Percentiles rank a stretch among this genome's conserved stretches.
These are phyloP conservation scores for Gallinago media DNA, from an alignment of 2,113 vertebrate genomes.

Conservation along the genomic window DNA sequence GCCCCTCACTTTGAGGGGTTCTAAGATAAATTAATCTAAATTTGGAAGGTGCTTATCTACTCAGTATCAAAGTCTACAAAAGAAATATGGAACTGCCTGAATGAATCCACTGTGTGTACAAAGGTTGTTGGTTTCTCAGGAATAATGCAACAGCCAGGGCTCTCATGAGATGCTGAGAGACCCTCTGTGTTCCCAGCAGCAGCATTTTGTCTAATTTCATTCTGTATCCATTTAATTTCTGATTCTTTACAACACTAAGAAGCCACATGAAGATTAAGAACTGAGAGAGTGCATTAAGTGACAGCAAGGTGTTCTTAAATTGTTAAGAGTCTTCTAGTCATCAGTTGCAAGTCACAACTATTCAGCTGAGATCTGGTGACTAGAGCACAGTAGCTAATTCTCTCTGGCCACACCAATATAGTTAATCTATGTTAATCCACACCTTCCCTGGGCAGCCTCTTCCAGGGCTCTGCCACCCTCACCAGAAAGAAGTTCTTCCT, in stretches of 20 bases:
- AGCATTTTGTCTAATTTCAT: neutral
- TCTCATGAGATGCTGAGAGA: rapidly evolving
- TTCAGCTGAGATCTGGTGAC: neutral
- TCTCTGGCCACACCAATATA: neutral
- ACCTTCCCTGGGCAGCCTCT: too few species aligned
- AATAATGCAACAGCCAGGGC: rapidly evolving
- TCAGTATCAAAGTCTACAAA: neutral
- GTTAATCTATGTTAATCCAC: neutral
- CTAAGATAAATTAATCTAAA: neutral
- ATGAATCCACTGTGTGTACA: neutral
- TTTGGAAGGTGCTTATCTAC: neutral
- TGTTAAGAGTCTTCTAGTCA: neutral
- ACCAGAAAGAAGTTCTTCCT: too few species aligned
- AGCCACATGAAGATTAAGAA: neutral
- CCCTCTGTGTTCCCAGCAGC: neutral
- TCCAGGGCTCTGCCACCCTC: too few species aligned
- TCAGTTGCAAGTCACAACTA: neutral
- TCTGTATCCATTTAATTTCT: neutral
- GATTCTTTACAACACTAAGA: neutral
- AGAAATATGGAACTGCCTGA: neutral
- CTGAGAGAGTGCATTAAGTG: neutral
- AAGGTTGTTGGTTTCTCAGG: neutral
- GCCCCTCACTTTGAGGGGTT: neutral
- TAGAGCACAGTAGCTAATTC: neutral
- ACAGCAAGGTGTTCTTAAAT: neutral